These are phyloP conservation scores for Scaptomyza montana DNA, from an alignment of 1,140 invertebrate species.

Conservation along the genomic window DNA sequence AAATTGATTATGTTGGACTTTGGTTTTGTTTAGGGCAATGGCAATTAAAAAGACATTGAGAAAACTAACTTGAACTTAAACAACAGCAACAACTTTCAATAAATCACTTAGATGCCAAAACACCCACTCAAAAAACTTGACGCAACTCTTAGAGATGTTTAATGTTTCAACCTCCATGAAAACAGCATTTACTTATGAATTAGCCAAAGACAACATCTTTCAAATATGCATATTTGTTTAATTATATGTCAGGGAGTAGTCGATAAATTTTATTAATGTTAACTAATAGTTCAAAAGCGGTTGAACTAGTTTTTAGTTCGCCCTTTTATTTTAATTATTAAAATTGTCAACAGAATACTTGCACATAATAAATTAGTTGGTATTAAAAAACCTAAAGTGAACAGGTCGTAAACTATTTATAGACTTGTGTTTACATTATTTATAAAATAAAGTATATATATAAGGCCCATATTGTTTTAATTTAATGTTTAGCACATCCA, in stretches of 20 bases:
- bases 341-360: slow-evolving; percentile 5
- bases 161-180: slow-evolving; percentile 21
- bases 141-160: slow-evolving; percentile 1
- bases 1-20: slow-evolving; percentile 1
- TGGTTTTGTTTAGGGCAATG: slow-evolving; percentile 19
- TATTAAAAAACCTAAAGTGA: background rate
- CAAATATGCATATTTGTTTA: background rate
- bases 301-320: slow-evolving; percentile 15
- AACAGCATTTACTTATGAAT: slow-evolving; percentile 30
- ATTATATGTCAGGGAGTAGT: background rate
- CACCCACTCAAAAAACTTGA: slow-evolving; percentile 25
- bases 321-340: slow-evolving; percentile 1
- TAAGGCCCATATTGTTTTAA: no score
- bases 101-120: slow-evolving; percentile 38
- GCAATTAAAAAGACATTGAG: slow-evolving; percentile 38
- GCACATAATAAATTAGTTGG: background rate
- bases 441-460: no score
- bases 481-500: no score
- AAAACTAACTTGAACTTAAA: slow-evolving; percentile 35
- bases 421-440: background rate
- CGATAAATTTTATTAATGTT: slow-evolving; percentile 19
- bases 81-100: slow-evolving; percentile 19
- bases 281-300: background rate
- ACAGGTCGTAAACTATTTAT: background rate
- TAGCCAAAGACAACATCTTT: slow-evolving; percentile 7